Evolutionary conservation across 2,888 invertebrate genomes (phyloP).

Genomic region (Drosophila meridiana): DNA sequence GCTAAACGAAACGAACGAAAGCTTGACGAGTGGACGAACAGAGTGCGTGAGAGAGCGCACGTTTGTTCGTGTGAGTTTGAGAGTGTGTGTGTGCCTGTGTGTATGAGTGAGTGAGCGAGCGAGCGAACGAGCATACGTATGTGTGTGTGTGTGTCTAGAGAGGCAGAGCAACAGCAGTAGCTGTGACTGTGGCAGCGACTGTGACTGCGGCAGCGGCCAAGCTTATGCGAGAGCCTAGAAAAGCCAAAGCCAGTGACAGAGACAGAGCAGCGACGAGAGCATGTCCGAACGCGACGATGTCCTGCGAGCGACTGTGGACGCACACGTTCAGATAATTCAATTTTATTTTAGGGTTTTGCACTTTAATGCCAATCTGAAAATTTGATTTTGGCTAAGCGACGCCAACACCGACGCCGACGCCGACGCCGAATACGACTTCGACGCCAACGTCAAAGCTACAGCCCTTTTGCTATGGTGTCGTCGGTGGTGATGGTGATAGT

Average conservation of each 20-base stretch:
- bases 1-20: slow-evolving; percentile 63
- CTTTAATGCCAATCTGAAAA: slow-evolving; percentile 84
- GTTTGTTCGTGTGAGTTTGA: slow-evolving; percentile 14
- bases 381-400: slow-evolving; percentile 82
- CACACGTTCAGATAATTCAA: slow-evolving; percentile 83
- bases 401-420: slow-evolving; percentile 46
- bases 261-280: slow-evolving; percentile 53
- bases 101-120: slow-evolving; percentile 19
- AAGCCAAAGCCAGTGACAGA: slow-evolving; percentile 43
- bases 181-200: slow-evolving; percentile 33
- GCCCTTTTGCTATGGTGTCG: slow-evolving; percentile 54
- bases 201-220: slow-evolving; percentile 45
- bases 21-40: slow-evolving; percentile 63
- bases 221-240: slow-evolving; percentile 47
- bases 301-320: slow-evolving; percentile 75
- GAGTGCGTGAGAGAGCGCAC: slow-evolving; percentile 51
- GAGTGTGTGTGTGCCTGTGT: slow-evolving; percentile 15
- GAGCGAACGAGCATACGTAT: slow-evolving; percentile 21
- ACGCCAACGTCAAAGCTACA: slow-evolving; percentile 47
- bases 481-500: slow-evolving; percentile 32
- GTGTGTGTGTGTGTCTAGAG: slow-evolving; percentile 28
- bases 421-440: slow-evolving; percentile 50
- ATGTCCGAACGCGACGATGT: slow-evolving; percentile 77
- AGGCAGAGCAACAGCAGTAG: slow-evolving; percentile 10
- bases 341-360: slow-evolving; percentile 84